Evolutionary conservation across 2,888 invertebrate genomes (phyloP).

Genomic region (Acanthosepion pharaonis): DNA sequence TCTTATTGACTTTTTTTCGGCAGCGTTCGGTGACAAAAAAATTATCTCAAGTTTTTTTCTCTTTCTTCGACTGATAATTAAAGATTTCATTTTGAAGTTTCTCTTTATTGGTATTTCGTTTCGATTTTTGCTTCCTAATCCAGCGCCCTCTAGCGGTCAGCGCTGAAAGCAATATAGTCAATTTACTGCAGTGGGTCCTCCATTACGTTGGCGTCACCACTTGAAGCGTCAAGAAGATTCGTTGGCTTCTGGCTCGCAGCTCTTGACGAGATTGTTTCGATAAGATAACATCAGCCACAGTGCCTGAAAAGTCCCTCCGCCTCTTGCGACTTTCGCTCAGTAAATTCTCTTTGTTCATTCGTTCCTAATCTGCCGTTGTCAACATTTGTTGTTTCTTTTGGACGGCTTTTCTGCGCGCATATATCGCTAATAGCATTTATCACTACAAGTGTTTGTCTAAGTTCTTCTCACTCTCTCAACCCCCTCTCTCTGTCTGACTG

Average conservation of each 20-base stretch:
- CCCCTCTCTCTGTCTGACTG: fast-evolving
- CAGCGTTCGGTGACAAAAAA: no score
- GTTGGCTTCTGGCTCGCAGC: not conserved
- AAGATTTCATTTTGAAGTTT: no score
- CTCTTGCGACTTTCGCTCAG: not conserved
- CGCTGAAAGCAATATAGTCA: not conserved
- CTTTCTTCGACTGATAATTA: no score
- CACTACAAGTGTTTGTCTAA: not conserved
- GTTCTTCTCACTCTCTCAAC: not conserved
- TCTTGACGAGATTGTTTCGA: not conserved
- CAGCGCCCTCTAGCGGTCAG: not conserved
- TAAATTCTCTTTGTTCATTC: not conserved
- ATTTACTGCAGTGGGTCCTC: not conserved
- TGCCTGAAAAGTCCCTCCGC: not conserved
- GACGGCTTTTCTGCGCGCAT: not conserved
- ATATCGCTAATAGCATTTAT: not conserved
- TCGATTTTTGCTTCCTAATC: no score
- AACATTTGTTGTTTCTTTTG: not conserved
- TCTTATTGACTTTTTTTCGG: no score
- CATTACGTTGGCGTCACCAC: not conserved
- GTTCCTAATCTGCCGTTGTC: not conserved
- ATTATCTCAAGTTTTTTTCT: no score
- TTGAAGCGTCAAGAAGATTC: not conserved
- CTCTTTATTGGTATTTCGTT: no score
- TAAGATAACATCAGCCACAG: not conserved